Evolutionary conservation across 1,140 invertebrate species (phyloP).

Genomic region (Drosophila suzukii): DNA sequence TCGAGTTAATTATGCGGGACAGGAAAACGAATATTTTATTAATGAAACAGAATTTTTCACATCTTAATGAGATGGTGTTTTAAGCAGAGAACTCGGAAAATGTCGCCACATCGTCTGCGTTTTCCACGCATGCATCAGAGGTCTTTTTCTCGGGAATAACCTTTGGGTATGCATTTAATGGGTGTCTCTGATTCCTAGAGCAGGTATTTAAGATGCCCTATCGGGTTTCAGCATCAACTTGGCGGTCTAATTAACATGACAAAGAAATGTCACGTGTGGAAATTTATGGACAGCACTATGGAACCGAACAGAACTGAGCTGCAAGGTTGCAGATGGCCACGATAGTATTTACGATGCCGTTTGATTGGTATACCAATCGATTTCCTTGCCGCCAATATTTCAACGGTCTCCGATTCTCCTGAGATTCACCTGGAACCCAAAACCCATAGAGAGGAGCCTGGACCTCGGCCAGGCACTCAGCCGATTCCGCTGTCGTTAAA

Average conservation of each 20-base stretch:
- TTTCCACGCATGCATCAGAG: slow-evolving; percentile 11
- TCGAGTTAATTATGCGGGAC: slow-evolving; percentile 43
- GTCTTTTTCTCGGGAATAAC: slow-evolving; percentile 48
- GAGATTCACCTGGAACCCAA: slow-evolving; percentile 14
- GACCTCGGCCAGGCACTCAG: slow-evolving; percentile 32
- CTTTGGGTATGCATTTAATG: slow-evolving; percentile 59
- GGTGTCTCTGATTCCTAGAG: slow-evolving; percentile 48
- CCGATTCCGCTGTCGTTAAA: slow-evolving; percentile 75
- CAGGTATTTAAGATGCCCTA: slow-evolving; percentile 77
- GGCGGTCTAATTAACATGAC: slow-evolving; percentile 84
- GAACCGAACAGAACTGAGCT: slow-evolving; percentile 11
- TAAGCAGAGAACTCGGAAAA: slow-evolving; percentile 9
- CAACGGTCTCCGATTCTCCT: slow-evolving; percentile 33
- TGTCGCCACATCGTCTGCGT: slow-evolving; percentile 69
- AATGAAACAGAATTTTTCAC: slow-evolving; percentile 48
- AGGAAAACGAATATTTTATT: slow-evolving; percentile 34
- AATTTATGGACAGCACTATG: slow-evolving; percentile 77
- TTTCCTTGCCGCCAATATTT: slow-evolving; percentile 60
- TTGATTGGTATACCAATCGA: slow-evolving; percentile 77
- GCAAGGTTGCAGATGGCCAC: slow-evolving; percentile 71
- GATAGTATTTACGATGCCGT: slow-evolving; percentile 81
- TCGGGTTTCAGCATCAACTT: slow-evolving; percentile 67
- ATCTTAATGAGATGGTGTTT: slow-evolving; percentile 41
- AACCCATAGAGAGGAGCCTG: slow-evolving; percentile 21
- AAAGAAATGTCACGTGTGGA: slow-evolving; percentile 79